These are phyloP conservation scores for Artemisiospiza belli DNA, from an alignment of 2,113 vertebrate species.

Conservation along the genomic window DNA sequence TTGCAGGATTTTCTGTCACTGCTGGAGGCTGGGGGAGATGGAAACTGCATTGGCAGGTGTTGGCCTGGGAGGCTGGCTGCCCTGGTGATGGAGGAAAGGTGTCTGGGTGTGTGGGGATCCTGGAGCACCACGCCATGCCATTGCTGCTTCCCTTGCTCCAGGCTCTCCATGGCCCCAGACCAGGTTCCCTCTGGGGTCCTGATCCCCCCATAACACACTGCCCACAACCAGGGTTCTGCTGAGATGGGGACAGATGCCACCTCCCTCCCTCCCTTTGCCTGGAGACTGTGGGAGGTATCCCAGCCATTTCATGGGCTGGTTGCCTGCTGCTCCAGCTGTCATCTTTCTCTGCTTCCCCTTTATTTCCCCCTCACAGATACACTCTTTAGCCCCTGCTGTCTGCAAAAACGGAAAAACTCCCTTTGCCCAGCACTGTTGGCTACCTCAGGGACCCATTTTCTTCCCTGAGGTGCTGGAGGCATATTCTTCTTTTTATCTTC, in stretches of 20 bases:
- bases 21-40: not conserved
- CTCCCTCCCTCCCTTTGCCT: not conserved
- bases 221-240: rapidly evolving
- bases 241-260: not conserved
- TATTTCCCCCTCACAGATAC: not conserved
- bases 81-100: not conserved
- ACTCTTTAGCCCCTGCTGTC: rapidly evolving
- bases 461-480: not conserved
- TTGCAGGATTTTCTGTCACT: not conserved
- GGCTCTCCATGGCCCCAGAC: not conserved
- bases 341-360: not conserved
- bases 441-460: not conserved
- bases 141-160: not conserved
- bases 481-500: not conserved
- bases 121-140: rapidly evolving
- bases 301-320: not conserved
- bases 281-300: not conserved
- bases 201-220: no score
- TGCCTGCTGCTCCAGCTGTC: not conserved
- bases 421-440: not conserved
- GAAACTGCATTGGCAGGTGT: not conserved
- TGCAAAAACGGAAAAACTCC: rapidly evolving
- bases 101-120: not conserved
- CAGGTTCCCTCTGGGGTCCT: not conserved
- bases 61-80: not conserved